Evolutionary conservation across 2,888 invertebrate genomes (phyloP).

Genomic region (Panzeria rudis): DNA sequence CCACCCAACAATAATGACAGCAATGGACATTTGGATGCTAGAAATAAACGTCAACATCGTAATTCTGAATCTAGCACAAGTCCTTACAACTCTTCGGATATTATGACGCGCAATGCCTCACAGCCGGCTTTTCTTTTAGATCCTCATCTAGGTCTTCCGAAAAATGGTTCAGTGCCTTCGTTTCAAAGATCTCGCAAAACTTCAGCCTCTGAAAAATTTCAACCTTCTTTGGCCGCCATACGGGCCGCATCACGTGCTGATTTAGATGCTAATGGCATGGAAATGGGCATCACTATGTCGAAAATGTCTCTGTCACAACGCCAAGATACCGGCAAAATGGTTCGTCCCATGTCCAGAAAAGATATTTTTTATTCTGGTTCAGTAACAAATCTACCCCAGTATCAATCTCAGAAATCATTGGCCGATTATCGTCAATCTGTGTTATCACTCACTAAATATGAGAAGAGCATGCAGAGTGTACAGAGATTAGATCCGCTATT

Average conservation of each 20-base stretch:
- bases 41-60: slow-evolving; percentile 77
- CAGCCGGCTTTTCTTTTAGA: slow-evolving; percentile 91
- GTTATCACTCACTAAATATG: slow-evolving; percentile 91
- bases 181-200: slow-evolving; percentile 94
- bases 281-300: slow-evolving; percentile 88
- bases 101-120: slow-evolving; percentile 92
- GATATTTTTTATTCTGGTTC: slow-evolving; percentile 99
- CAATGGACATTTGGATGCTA: slow-evolving; percentile 78
- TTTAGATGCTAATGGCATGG: slow-evolving; percentile 90
- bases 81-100: slow-evolving; percentile 83
- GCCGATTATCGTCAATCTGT: slow-evolving; percentile 96
- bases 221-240: slow-evolving; percentile 92
- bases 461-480: slow-evolving; percentile 86
- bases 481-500: slow-evolving; percentile 86
- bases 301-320: slow-evolving; percentile 86
- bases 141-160: slow-evolving; percentile 85
- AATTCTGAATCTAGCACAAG: slow-evolving; percentile 81
- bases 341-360: slow-evolving; percentile 95
- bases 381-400: slow-evolving; percentile 95
- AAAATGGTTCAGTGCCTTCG: slow-evolving; percentile 95
- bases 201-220: slow-evolving; percentile 92
- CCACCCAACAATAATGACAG: slow-evolving; percentile 76
- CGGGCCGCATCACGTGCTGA: slow-evolving; percentile 91
- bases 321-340: slow-evolving; percentile 86
- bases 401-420: slow-evolving; percentile 95